These are phyloP conservation scores for Hirudinaria manillensis DNA, from an alignment of 2,888 invertebrate species.

Conservation along the genomic window DNA sequence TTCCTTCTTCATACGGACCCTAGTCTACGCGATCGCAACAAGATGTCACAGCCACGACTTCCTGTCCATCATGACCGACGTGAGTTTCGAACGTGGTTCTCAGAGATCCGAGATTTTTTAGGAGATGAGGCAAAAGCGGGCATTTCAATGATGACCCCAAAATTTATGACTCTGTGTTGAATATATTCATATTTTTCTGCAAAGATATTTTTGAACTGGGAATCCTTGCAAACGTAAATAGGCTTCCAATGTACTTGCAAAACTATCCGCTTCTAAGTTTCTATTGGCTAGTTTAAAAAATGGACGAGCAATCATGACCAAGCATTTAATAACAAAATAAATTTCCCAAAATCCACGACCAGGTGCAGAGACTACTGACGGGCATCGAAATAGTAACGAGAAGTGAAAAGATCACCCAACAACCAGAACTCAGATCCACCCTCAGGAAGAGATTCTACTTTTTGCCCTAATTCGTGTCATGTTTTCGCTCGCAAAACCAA, in stretches of 20 bases:
- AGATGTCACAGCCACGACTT: constrained; percentile 16
- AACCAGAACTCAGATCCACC: constrained; percentile 8
- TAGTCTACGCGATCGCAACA: constrained; percentile 1
- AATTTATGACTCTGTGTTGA: neutral
- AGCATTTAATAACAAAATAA: neutral
- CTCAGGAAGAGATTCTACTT: constrained; percentile 11
- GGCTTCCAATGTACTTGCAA: too few relatives aligned
- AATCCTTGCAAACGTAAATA: too few relatives aligned
- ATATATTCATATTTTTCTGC: neutral
- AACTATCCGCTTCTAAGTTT: too few relatives aligned
- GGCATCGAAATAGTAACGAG: neutral
- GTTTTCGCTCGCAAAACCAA: neutral
- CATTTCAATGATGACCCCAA: neutral
- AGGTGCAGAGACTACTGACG: constrained; percentile 15
- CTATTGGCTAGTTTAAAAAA: too few relatives aligned
- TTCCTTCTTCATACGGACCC: constrained; percentile 22
- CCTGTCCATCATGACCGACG: constrained; percentile 15
- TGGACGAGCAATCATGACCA: too few relatives aligned
- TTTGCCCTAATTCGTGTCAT: neutral
- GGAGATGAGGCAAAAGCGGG: neutral
- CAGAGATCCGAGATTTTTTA: neutral
- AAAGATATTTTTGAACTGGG: too few relatives aligned
- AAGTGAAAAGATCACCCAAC: neutral
- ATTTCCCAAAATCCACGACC: too few relatives aligned
- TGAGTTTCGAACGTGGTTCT: neutral